phyloP scores from a whole-genome alignment of 1,140 invertebrate genomes.

The Procambarus clarkii region DNA sequence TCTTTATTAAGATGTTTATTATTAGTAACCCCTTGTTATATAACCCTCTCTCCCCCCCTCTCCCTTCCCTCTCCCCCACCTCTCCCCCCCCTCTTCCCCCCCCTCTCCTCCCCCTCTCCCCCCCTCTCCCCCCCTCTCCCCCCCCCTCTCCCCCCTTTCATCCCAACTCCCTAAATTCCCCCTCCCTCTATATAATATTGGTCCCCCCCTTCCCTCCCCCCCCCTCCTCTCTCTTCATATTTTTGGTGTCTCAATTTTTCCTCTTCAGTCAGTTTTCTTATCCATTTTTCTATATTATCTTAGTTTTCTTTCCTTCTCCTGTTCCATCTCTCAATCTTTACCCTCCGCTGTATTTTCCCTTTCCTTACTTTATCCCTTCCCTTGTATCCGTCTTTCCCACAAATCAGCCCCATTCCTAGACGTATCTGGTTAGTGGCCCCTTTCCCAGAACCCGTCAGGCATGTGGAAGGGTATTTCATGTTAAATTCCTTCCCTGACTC shows the following conservation, averaged over 20 bases:
- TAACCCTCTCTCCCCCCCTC: background rate
- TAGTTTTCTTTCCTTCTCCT: too few relatives aligned
- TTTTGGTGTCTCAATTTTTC: background rate
- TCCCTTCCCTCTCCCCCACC: background rate
- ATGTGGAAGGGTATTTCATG: too few relatives aligned
- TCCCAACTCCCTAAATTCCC: background rate
- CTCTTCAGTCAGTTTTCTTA: too few relatives aligned
- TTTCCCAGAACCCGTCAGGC: too few relatives aligned
- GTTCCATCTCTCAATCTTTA: too few relatives aligned
- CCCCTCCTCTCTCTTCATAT: background rate
- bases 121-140: background rate
- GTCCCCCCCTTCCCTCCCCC: background rate
- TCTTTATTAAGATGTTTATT: background rate
- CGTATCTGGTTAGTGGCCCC: too few relatives aligned
- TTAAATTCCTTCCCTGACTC: too few relatives aligned
- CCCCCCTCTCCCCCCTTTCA: background rate
- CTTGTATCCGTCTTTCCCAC: too few relatives aligned
- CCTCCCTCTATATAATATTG: background rate
- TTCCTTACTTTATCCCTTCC: too few relatives aligned
- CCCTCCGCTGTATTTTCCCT: too few relatives aligned
- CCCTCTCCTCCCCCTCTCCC: background rate
- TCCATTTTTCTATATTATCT: too few relatives aligned
- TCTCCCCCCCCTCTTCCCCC: background rate
- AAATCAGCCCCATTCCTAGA: too few relatives aligned
- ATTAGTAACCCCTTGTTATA: background rate